Conservation (phyloP, 1,140 invertebrate genomes). For the Stegodyphus mimosarum region DNA sequence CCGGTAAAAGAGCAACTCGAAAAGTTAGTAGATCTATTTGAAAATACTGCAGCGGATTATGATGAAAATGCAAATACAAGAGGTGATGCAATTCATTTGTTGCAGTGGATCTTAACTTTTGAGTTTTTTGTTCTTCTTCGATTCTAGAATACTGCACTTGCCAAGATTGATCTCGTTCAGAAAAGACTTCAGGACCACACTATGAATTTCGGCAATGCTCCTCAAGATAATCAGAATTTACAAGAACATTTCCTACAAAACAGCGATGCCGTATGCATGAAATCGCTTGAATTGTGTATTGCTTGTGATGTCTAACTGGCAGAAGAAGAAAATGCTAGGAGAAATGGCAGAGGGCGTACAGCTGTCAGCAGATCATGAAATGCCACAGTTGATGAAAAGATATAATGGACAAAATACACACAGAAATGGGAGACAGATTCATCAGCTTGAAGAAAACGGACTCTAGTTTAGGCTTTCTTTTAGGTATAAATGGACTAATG, state of each 20-base stretch:
- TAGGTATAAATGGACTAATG: not conserved
- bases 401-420: constrained; percentile 45
- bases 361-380: constrained; percentile 53
- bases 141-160: not conserved
- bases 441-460: constrained; percentile 24
- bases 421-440: constrained; percentile 49
- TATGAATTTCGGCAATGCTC: not conserved
- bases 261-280: not conserved
- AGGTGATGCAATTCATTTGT: constrained; percentile 10
- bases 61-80: constrained; percentile 6
- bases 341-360: not conserved
- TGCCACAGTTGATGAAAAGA: constrained; percentile 45
- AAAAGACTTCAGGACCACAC: not conserved
- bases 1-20: not conserved
- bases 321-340: not conserved
- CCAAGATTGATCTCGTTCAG: not conserved
- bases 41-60: not conserved
- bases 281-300: not conserved
- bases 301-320: not conserved
- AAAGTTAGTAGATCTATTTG: not conserved
- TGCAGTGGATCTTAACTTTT: not conserved
- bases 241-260: constrained; percentile 3
- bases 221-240: not conserved
- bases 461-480: constrained; percentile 41
- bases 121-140: constrained; percentile 7